Conservation (phyloP, 2,113 vertebrate species). For the Indri indri region DNA sequence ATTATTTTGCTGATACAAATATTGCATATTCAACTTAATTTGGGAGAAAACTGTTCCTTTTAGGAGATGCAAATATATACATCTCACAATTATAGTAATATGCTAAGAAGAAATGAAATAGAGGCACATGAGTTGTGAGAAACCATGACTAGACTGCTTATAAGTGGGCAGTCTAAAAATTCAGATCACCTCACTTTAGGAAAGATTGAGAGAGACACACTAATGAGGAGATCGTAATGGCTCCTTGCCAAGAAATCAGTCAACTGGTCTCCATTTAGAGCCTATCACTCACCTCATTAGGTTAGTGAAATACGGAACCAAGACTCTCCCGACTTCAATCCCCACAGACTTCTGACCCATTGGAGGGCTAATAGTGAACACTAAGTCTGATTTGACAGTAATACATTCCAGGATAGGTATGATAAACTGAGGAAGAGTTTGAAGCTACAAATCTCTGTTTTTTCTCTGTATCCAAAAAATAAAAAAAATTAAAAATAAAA, state of each 20-base stretch:
- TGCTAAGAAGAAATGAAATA: not conserved
- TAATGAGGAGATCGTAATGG: conserved; percentile 67
- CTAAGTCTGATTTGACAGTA: not conserved
- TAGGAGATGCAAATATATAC: not conserved
- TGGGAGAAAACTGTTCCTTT: not conserved
- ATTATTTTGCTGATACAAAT: not conserved
- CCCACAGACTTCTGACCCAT: conserved; percentile 30
- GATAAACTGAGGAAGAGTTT: not conserved
- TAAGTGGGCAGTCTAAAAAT: conserved; percentile 34
- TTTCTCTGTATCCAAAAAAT: not conserved
- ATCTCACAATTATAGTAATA: not conserved
- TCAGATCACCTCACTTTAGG: conserved; percentile 13
- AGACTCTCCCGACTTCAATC: conserved; percentile 57
- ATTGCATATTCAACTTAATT: not conserved
- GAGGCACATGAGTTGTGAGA: not conserved
- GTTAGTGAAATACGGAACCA: conserved; percentile 58
- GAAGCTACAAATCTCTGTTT: not conserved
- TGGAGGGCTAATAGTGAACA: conserved; percentile 30
- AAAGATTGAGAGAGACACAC: conserved; percentile 50
- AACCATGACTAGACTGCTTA: not conserved
- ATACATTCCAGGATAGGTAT: not conserved
- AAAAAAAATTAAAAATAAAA: not conserved
- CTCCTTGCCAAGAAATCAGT: conserved; percentile 71
- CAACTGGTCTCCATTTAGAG: conserved; percentile 55
- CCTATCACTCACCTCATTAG: conserved; percentile 76